Base-by-base conservation (phyloP, 2,888 invertebrate genomes). In the Cataglyphis cursor region DNA sequence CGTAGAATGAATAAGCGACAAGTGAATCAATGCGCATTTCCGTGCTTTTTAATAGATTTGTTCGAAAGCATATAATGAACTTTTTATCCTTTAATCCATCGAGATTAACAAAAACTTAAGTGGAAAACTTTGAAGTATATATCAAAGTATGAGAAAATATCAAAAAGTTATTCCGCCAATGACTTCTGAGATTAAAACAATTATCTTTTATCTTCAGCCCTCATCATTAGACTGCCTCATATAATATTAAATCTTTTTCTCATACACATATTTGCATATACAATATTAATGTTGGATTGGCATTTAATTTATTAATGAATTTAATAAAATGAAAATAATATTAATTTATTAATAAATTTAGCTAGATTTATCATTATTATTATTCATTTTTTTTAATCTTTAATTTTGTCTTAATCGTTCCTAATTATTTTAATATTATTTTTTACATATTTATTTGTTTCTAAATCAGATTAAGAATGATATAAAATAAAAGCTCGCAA, bases 361-460 rank as follows among this genome's bases (percentile, higher is more conserved):
- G 18, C 18, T 48, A n/a, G n/a, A 48, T 48, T 48, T 44, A 44
- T 3, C 18, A 48, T 48, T 48, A 48, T 48, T 6, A n/a, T 1
- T 48, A n/a, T 51, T 51, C 8, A n/a, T 51, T n/a, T 51, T 51
- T n/a, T 28, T 28, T 24, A 24, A 28, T 28, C n/a, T n/a, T 51
- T 8, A 51, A 48, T 18, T n/a, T 8, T 51, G 15, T n/a, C 18
- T 51, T 18, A n/a, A 51, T 6, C 0, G 48, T 51, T n/a, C 2
- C n/a, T 51, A 51, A 51, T 51, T 51, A 51, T 51, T 51, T 51
- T 51, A n/a, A 18, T 51, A 51, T 18, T n/a, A 51, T 51, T 51
- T 51, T 51, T 51, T 51, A 51, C 48, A n/a, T 8, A 51, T 51
- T 51, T n/a, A 51, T 51, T 51, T n/a, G n/a, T 51, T n/a, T 48